Conservation (phyloP, 2,888 invertebrate genomes). For the Caradrina clavipalpis region DNA sequence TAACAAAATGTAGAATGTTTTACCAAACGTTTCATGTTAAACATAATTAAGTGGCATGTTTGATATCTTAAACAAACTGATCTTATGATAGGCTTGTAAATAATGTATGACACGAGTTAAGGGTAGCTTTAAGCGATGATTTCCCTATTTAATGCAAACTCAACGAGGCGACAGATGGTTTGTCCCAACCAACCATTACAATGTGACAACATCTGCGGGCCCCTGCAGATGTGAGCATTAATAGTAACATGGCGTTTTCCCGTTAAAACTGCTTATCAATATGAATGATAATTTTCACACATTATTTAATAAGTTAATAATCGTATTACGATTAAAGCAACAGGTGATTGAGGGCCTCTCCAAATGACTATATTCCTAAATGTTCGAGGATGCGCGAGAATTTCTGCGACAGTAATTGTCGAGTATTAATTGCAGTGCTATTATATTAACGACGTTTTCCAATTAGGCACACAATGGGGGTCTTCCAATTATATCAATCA, state of each 20-base stretch:
- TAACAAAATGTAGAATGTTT: conserved; percentile 17
- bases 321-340: conserved; percentile 24
- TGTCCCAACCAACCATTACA: conserved; percentile 18
- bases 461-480: conserved; percentile 35
- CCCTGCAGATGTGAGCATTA: conserved; percentile 47
- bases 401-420: conserved; percentile 37
- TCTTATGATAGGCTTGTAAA: conserved; percentile 35
- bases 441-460: conserved; percentile 21
- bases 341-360: conserved; percentile 38
- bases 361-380: conserved; percentile 44
- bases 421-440: conserved; percentile 37
- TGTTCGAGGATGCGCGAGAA: conserved; percentile 32
- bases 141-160: conserved; percentile 29
- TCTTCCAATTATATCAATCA: conserved; percentile 42
- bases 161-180: conserved; percentile 46
- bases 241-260: conserved; percentile 38
- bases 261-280: conserved; percentile 29
- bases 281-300: conserved; percentile 53
- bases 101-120: conserved; percentile 32
- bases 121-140: conserved; percentile 37
- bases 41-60: conserved; percentile 14
- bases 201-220: conserved; percentile 45
- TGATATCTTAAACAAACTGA: conserved; percentile 22
- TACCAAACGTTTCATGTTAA: conserved; percentile 2
- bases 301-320: conserved; percentile 40